Evolutionary conservation across 2,888 invertebrate genomes (phyloP).

Genomic region (Geotrupes spiniger): DNA sequence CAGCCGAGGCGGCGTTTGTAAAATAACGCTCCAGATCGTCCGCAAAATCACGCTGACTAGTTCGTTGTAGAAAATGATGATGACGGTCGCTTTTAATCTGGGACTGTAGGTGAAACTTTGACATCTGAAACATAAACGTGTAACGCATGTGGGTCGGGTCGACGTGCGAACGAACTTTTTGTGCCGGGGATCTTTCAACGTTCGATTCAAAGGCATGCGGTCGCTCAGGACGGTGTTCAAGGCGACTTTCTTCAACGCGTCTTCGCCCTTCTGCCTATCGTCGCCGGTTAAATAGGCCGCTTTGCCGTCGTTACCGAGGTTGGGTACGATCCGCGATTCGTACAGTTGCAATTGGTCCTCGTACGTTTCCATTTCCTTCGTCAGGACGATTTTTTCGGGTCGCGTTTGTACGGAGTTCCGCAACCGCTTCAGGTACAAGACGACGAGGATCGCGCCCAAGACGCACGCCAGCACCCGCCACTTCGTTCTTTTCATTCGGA

Average conservation of each 20-base stretch:
- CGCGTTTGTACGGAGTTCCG: background rate
- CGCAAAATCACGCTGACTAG: constrained; percentile 71
- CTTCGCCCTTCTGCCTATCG: constrained; percentile 66
- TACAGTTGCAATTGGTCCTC: constrained; percentile 40
- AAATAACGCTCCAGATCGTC: constrained; percentile 87
- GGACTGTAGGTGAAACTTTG: constrained; percentile 60
- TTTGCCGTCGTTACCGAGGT: constrained; percentile 70
- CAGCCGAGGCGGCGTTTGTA: constrained; percentile 65
- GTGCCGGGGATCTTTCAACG: constrained; percentile 64
- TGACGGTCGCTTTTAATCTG: constrained; percentile 64
- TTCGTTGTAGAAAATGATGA: constrained; percentile 77
- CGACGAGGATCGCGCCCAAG: background rate
- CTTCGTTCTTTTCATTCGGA: constrained; percentile 7
- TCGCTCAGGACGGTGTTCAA: constrained; percentile 88
- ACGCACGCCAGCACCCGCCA: background rate
- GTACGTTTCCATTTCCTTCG: constrained; percentile 10
- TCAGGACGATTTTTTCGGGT: background rate
- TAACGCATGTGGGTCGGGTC: no score
- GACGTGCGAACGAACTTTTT: constrained; percentile 41
- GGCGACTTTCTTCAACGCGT: constrained; percentile 76
- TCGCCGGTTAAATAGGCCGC: constrained; percentile 64
- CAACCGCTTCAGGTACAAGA: constrained; percentile 2
- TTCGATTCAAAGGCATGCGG: constrained; percentile 80
- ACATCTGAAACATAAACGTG: constrained; percentile 53
- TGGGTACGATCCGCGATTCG: constrained; percentile 63